Conservation (phyloP, 2,888 invertebrate genomes). For the Metellina segmentata region DNA sequence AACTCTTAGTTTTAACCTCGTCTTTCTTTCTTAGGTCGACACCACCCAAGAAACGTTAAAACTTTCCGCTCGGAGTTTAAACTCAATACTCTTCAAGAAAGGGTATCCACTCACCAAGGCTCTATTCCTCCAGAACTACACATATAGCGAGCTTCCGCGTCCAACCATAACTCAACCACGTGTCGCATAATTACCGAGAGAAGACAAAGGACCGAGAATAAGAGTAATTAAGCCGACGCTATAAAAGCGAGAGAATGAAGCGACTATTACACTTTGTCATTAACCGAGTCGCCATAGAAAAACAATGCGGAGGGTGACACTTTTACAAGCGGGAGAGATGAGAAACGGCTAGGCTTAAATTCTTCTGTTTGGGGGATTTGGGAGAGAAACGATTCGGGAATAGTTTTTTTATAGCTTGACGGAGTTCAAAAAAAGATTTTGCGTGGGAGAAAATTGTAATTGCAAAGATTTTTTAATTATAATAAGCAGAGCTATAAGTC, state of each 20-base stretch:
- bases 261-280: conserved; percentile 25
- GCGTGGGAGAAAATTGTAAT: no score
- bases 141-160: neutral
- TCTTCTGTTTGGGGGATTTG: no score
- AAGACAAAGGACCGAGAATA: conserved; percentile 29
- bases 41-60: neutral
- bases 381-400: no score
- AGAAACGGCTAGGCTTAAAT: neutral
- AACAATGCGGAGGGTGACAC: conserved; percentile 37
- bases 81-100: neutral
- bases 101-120: neutral
- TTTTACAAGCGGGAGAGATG: conserved; percentile 16
- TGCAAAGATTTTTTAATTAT: no score
- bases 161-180: conserved; percentile 13
- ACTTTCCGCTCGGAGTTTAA: neutral
- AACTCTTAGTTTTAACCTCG: neutral
- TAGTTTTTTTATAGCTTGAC: no score
- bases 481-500: no score
- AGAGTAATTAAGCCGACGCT: conserved; percentile 26
- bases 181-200: conserved; percentile 20
- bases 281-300: neutral
- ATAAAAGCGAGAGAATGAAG: conserved; percentile 11
- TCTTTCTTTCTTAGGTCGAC: neutral
- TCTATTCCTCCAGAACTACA: neutral
- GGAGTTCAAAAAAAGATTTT: no score